Base-by-base conservation (phyloP, 2,888 invertebrate genomes). In the Rhamnusium bicolor region DNA sequence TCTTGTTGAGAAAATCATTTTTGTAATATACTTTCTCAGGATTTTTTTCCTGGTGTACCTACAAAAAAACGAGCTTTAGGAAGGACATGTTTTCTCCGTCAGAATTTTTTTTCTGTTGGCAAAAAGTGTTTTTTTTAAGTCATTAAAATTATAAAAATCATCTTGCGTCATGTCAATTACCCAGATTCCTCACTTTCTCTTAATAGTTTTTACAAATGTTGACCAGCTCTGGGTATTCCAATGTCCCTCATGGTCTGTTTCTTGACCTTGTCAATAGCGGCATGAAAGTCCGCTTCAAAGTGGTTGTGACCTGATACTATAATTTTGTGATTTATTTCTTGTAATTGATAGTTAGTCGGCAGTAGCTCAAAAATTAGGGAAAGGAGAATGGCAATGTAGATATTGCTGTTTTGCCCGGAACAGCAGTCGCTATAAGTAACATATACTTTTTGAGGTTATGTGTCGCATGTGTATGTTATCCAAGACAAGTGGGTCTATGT, bases 371-470 rank as follows among this genome's bases (percentile, higher is more conserved):
- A 24, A 24, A 24, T 24, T 24, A 24, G 6, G 6, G 24, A 24
- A 19, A 19, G 21, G 5, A 56, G n/a, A 16, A 18, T 40, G 10
- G 60, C 27, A 60, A 69, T n/a, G 60, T 60, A 60, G n/a, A 69
- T 32, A 10, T 69, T 69, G 60, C 46, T 60, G 14, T 29, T 69
- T 27, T 69, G 69, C 10, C 69, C 69, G 21, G 69, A 60, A 51
- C 69, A 69, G 19, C 69, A 69, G 60, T 69, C 60, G 19, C 69
- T 69, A 47, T 40, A 69, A n/a, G n/a, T n/a, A 24, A 2, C 6
- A 24, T 6, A 6, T 4, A 24, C 2, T 6, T 24, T 24, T 24
- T 4, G 24, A 24, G 24, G 24, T 24, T 24, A 24, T 24, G 24
- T 24, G 3, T 4, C 6, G 6, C 6, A 6, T 24, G 24, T 24